Evolutionary conservation across 1,140 invertebrate species (phyloP).

Genomic region (Cydia fagiglandana): DNA sequence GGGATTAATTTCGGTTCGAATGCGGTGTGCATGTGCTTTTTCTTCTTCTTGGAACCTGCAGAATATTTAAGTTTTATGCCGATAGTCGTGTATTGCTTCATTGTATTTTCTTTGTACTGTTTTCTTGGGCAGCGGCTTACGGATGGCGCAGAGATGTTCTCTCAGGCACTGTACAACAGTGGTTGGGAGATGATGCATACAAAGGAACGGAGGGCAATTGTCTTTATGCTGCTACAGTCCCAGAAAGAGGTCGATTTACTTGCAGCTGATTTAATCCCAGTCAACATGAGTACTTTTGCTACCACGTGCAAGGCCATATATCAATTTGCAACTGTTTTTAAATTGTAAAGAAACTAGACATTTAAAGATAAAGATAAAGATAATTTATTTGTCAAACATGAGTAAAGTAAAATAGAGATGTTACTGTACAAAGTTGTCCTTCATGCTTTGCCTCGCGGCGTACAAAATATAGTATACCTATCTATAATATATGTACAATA

Average conservation of each 20-base stretch:
- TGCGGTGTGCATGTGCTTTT: slow-evolving; percentile 57
- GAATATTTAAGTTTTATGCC: slow-evolving; percentile 57
- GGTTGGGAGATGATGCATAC: slow-evolving; percentile 66
- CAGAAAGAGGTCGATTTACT: slow-evolving; percentile 58
- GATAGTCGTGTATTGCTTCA: slow-evolving; percentile 57
- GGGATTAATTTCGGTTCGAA: slow-evolving; percentile 64
- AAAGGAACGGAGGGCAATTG: slow-evolving; percentile 56
- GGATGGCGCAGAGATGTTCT: slow-evolving; percentile 58
- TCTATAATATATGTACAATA: too few species aligned
- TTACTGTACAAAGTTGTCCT: too few species aligned
- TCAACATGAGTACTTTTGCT: slow-evolving; percentile 67
- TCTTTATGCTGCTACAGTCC: slow-evolving; percentile 54
- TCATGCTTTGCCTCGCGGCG: too few species aligned
- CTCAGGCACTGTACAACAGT: slow-evolving; percentile 58
- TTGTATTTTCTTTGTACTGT: slow-evolving; percentile 69
- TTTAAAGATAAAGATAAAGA: too few species aligned
- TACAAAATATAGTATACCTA: too few species aligned
- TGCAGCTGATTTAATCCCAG: slow-evolving; percentile 66
- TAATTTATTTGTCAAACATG: too few species aligned
- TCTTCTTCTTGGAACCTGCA: slow-evolving; percentile 54
- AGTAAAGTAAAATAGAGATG: too few species aligned
- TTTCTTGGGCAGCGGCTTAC: slow-evolving; percentile 62
- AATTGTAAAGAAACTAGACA: slow-evolving; percentile 46
- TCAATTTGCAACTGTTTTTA: slow-evolving; percentile 67
- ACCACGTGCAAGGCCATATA: slow-evolving; percentile 60